A percentile compares a stretch with the other conserved stretches of the same genome.
Evolutionary conservation across 2,797 vertebrate genomes (phyloP).

Genomic region (Microcaecilia unicolor): DNA sequence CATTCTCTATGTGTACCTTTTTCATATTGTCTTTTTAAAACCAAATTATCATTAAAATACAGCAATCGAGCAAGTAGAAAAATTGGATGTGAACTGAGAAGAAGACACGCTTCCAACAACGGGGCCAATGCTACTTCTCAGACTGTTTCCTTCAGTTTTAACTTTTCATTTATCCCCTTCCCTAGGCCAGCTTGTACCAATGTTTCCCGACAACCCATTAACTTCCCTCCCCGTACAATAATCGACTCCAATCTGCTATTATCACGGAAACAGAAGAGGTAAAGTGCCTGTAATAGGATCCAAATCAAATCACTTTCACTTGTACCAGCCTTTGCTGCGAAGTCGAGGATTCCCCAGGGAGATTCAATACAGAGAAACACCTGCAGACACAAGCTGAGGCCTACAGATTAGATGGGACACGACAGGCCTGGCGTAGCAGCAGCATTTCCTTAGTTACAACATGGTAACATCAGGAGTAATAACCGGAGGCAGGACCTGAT

Average conservation of each 20-base stretch:
- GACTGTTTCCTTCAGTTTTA: too few relatives aligned
- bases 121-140: too few relatives aligned
- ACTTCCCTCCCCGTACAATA: conserved; percentile 71
- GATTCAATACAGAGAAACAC: conserved; percentile 68
- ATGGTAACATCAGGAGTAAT: conserved; percentile 44
- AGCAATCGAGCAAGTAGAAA: too few relatives aligned
- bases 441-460: conserved; percentile 47
- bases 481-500: conserved; percentile 57
- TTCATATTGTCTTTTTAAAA: too few relatives aligned
- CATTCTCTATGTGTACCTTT: too few relatives aligned
- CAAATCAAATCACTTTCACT: conserved; percentile 79
- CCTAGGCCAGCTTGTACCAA: conserved; percentile 47
- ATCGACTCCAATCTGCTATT: conserved; percentile 74
- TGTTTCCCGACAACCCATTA: conserved; percentile 71
- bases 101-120: too few relatives aligned
- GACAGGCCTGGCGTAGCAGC: conserved; percentile 52
- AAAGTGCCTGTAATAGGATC: conserved; percentile 74
- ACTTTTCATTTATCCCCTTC: conserved; percentile 51
- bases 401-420: conserved; percentile 55
- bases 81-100: too few relatives aligned
- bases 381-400: conserved; percentile 63
- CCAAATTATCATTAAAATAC: too few relatives aligned
- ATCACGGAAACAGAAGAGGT: conserved; percentile 73
- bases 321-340: conserved; percentile 63
- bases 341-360: conserved; percentile 63